Conservation (phyloP, 2,113 vertebrate genomes). For the Pampusana beccarii region DNA sequence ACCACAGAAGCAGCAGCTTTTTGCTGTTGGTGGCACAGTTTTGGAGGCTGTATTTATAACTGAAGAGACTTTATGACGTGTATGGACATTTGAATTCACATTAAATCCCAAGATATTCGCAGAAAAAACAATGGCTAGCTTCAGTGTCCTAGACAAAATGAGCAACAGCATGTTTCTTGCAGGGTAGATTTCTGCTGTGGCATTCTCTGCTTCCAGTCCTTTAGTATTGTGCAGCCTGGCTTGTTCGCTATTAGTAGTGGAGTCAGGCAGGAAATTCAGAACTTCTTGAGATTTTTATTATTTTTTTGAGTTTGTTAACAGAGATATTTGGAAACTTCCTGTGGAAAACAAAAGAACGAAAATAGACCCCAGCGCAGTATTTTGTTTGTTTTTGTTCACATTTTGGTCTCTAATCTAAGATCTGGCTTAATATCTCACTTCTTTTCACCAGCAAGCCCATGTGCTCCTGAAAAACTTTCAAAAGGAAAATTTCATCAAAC, state of each 20-base stretch:
- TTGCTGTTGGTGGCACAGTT: background rate
- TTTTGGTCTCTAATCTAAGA: background rate
- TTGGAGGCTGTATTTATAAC: background rate
- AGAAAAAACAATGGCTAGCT: background rate
- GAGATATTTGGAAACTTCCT: background rate
- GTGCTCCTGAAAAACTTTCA: background rate
- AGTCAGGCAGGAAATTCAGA: background rate
- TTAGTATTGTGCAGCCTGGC: background rate
- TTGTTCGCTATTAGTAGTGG: background rate
- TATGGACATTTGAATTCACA: background rate
- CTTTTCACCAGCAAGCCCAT: background rate
- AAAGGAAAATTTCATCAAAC: background rate
- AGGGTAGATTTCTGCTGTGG: constrained; percentile 1
- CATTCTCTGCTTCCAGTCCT: constrained; percentile 1
- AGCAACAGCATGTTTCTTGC: background rate
- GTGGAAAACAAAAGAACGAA: background rate
- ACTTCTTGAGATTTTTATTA: background rate
- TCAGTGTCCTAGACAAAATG: constrained; percentile 9
- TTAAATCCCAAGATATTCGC: background rate
- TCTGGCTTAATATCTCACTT: background rate
- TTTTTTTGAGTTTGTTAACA: background rate
- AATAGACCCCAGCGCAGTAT: background rate
- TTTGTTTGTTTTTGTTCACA: background rate
- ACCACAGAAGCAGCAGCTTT: background rate
- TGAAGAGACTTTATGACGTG: background rate